Percentiles rank a stretch among this genome's conserved stretches.
Evolutionary conservation across 2,888 invertebrate species (phyloP).

Genomic region (Dromius quadrimaculatus): DNA sequence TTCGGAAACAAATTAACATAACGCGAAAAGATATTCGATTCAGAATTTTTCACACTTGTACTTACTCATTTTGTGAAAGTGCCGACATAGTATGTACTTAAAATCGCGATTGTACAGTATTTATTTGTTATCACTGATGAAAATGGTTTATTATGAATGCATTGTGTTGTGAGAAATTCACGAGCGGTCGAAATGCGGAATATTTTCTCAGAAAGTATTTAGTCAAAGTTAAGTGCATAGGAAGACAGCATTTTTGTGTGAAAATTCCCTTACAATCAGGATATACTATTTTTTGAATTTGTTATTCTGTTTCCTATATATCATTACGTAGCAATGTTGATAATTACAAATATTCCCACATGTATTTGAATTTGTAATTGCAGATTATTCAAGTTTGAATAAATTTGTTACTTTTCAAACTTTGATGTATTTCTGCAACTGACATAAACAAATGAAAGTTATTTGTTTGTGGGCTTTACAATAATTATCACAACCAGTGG

Average conservation of each 20-base stretch:
- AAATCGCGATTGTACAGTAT: background rate
- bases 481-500: too few species aligned
- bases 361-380: constrained; percentile 25
- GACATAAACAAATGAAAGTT: constrained; percentile 22
- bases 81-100: background rate
- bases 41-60: constrained; percentile 5
- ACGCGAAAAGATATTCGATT: constrained; percentile 19
- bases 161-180: background rate
- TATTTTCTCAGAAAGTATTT: background rate
- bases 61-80: constrained; percentile 9
- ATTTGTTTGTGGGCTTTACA: constrained; percentile 9
- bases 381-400: constrained; percentile 1
- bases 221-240: background rate
- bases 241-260: background rate
- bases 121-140: background rate
- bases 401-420: constrained; percentile 4
- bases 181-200: background rate
- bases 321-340: background rate
- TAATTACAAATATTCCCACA: constrained; percentile 8
- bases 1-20: constrained; percentile 28
- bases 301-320: constrained; percentile 5
- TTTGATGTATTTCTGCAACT: background rate
- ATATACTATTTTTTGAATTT: too few species aligned
- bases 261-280: background rate
- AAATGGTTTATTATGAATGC: background rate